Percentiles rank a stretch among this genome's conserved stretches.
Conservation (phyloP, 92 coral and sea anemone species). For the Hydrozoanthus gracilis region DNA sequence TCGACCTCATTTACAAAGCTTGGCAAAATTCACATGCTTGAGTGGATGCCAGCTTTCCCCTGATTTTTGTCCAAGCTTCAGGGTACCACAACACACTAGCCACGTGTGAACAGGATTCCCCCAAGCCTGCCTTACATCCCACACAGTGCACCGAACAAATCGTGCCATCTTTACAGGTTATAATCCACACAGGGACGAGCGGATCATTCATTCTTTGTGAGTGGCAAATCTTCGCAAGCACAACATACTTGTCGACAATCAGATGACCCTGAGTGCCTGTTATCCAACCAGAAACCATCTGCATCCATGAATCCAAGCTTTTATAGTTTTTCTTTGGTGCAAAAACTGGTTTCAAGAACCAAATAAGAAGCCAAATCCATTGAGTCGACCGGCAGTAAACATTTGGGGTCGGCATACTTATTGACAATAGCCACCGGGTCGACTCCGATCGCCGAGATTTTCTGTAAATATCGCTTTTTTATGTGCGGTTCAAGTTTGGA, state of each 20-base stretch:
- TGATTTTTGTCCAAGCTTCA: constrained; percentile 34
- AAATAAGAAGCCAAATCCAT: background rate
- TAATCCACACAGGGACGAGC: constrained; percentile 47
- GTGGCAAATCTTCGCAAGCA: constrained; percentile 54
- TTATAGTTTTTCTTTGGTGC: background rate
- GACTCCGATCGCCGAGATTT: no score
- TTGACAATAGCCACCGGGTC: no score
- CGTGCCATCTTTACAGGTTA: constrained; percentile 34
- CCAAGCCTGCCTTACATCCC: constrained; percentile 35
- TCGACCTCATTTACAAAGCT: constrained; percentile 30
- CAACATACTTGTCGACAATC: constrained; percentile 42
- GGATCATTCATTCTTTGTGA: constrained; percentile 54
- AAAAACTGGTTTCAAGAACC: constrained; percentile 9
- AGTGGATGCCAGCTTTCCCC: constrained; percentile 36
- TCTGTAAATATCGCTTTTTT: no score
- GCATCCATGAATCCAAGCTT: background rate
- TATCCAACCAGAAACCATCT: background rate
- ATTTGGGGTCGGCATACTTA: background rate
- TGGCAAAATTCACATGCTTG: constrained; percentile 36
- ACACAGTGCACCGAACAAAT: constrained; percentile 21
- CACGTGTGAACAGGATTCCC: constrained; percentile 31
- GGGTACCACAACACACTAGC: constrained; percentile 22
- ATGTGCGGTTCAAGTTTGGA: no score
- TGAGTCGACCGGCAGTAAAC: background rate
- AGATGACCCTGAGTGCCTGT: background rate